phyloP scores from a whole-genome alignment of 2,888 invertebrate genomes.

The Cactoblastis cactorum region DNA sequence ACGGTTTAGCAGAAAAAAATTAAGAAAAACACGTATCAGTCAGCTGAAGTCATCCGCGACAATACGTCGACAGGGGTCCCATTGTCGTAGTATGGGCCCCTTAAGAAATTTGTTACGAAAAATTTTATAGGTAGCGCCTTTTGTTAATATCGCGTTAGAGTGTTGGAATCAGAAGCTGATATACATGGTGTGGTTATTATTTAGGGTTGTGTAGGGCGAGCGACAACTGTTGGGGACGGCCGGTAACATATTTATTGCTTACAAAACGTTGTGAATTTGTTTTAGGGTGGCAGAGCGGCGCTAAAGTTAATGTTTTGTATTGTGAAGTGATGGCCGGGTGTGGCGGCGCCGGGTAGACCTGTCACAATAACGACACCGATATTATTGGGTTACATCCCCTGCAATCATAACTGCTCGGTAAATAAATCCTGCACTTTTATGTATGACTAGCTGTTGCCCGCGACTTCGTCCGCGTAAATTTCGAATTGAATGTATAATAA shows the following conservation, averaged over 20 bases:
- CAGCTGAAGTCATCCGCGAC: slow-evolving; percentile 49
- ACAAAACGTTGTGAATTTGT: slow-evolving; percentile 45
- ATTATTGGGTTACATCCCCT: slow-evolving; percentile 7
- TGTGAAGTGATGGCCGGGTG: slow-evolving; percentile 45
- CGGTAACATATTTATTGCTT: slow-evolving; percentile 47
- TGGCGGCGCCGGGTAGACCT: slow-evolving; percentile 20
- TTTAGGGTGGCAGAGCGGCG: slow-evolving; percentile 50
- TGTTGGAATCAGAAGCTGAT: slow-evolving; percentile 13
- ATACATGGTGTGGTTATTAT: slow-evolving; percentile 38
- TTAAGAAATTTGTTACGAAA: slow-evolving; percentile 70
- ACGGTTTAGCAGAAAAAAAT: slow-evolving; percentile 5
- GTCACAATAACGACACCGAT: slow-evolving; percentile 25
- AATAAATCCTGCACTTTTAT: background rate
- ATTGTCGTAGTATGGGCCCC: slow-evolving; percentile 55
- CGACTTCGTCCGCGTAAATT: too few species aligned
- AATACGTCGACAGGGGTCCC: slow-evolving; percentile 60
- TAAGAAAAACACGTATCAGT: slow-evolving; percentile 38
- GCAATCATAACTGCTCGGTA: background rate
- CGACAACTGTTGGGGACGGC: slow-evolving; percentile 28
- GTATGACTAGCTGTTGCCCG: too few species aligned
- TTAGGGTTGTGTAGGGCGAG: slow-evolving; percentile 21
- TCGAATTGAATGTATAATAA: too few species aligned
- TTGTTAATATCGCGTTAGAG: slow-evolving; percentile 24
- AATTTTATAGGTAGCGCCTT: slow-evolving; percentile 58
- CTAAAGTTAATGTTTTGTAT: slow-evolving; percentile 53